Base-by-base conservation (phyloP, 2,888 invertebrate species). In the Drosophila longiperda region DNA sequence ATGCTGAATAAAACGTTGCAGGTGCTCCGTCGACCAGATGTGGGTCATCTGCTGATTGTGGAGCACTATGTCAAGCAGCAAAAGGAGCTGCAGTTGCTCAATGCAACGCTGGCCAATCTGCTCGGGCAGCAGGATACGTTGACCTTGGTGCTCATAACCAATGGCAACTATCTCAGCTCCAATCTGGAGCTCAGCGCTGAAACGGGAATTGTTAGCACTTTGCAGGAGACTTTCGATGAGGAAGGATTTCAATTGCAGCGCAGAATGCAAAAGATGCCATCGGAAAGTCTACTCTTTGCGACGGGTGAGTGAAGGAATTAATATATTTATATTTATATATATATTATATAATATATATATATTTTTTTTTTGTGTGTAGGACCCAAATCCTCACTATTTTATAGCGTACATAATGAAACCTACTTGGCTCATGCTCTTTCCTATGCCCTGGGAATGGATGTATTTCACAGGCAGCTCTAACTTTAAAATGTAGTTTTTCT, bases 391-490 rank as follows among this genome's bases (percentile, higher is more conserved):
- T 97, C 98, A 92, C 93, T 99, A 1, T 96, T 99, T 91, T 96
- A 96, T 92, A 96, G 95, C 32, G 95, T 97, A 0, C 98, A 97
- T 90, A 98, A 98, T 88, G 98, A 98, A 91, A 96, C 96, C 85
- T 98, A 97, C 91, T 96, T 98, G 20, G 96, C 96, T 9, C 96
- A 97, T 91, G 97, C 96, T 0, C 95, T 98, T 73, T 95, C 95
- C 0, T 97, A 96, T 91, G 97, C 98, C 0, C 94, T 97, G 0
- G 95, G 96, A 91, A 94, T 98, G 29, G 97, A 50, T n/a, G 40
- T 52, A 2, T 75, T 64, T 15, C n/a, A 20, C 1, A 20, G 65
- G 36, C 73, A 58, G 12, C 20, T 66, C 3, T 33, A 55, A 38
- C n/a, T 3, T 15, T 32, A n/a, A 23, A 8, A 8, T n/a, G 11